Conservation (phyloP, 2,797 vertebrate species). For the Phrynocephalus guinanensis region DNA sequence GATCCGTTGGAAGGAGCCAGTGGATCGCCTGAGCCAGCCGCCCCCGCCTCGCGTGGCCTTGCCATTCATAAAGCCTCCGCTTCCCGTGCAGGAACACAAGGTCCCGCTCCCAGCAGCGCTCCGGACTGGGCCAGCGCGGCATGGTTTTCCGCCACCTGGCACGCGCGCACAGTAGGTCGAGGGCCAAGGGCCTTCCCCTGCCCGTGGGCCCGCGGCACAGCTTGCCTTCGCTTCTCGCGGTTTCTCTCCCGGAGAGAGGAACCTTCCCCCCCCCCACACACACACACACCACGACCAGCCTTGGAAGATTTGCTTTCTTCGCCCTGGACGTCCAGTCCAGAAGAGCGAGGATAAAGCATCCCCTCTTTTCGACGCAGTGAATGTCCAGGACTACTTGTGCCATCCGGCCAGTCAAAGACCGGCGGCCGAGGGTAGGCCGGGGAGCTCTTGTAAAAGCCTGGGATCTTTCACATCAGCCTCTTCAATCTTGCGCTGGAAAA, state of each 20-base stretch:
- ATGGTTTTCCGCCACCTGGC: too few species aligned
- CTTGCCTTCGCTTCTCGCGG: constrained; percentile 30
- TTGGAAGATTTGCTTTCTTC: neutral
- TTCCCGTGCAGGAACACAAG: neutral
- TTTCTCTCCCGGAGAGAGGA: constrained; percentile 20
- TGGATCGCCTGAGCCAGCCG: neutral
- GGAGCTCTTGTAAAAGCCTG: constrained; percentile 22
- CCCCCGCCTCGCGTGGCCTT: neutral
- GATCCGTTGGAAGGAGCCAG: neutral
- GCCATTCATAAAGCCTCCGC: neutral
- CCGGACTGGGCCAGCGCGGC: neutral
- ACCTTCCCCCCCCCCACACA: too few species aligned
- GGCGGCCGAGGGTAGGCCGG: constrained; percentile 32
- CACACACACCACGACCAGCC: too few species aligned
- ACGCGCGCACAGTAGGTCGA: too few species aligned
- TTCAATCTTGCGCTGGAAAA: constrained; percentile 14
- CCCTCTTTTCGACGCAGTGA: constrained; percentile 42
- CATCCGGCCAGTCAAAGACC: constrained; percentile 52
- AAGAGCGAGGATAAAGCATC: constrained; percentile 50
- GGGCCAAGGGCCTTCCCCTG: neutral
- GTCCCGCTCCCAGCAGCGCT: too few species aligned
- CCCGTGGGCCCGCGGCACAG: neutral
- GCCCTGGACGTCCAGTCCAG: neutral
- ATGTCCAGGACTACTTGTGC: constrained; percentile 66
- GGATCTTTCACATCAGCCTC: constrained; percentile 50